Conservation (phyloP, 2,888 invertebrate species). For the Orchesellides sinensis region DNA sequence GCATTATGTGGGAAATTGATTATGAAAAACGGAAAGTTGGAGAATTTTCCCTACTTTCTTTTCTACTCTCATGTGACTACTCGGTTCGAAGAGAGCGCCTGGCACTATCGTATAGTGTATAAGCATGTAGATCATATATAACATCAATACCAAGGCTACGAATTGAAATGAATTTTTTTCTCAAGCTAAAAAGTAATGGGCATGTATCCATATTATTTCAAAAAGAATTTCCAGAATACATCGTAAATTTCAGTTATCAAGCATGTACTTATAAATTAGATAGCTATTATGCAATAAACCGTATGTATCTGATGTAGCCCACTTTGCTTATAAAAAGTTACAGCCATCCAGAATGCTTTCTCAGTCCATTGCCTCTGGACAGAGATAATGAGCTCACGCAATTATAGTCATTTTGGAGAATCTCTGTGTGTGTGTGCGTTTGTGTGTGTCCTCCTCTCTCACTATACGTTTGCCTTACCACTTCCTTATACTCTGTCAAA, state of each 20-base stretch:
- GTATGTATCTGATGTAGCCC: not conserved
- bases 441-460: not conserved
- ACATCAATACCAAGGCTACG: not conserved
- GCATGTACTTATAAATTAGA: not conserved
- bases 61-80: not conserved
- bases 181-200: not conserved
- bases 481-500: constrained; percentile 25
- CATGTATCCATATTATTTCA: no score
- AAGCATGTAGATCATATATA: no score
- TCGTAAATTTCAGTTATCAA: not conserved
- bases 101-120: no score
- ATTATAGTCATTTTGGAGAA: constrained; percentile 36
- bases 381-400: constrained; percentile 61
- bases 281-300: not conserved
- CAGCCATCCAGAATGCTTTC: constrained; percentile 3
- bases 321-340: not conserved
- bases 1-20: constrained; percentile 7
- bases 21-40: constrained; percentile 7
- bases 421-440: not conserved
- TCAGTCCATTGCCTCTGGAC: constrained; percentile 56
- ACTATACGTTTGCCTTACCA: not conserved
- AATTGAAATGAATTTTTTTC: not conserved
- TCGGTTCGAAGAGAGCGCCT: not conserved
- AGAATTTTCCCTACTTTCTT: not conserved
- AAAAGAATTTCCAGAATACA: not conserved